Base-by-base conservation (phyloP, 2,113 vertebrate genomes). In the Halcyon senegalensis region DNA sequence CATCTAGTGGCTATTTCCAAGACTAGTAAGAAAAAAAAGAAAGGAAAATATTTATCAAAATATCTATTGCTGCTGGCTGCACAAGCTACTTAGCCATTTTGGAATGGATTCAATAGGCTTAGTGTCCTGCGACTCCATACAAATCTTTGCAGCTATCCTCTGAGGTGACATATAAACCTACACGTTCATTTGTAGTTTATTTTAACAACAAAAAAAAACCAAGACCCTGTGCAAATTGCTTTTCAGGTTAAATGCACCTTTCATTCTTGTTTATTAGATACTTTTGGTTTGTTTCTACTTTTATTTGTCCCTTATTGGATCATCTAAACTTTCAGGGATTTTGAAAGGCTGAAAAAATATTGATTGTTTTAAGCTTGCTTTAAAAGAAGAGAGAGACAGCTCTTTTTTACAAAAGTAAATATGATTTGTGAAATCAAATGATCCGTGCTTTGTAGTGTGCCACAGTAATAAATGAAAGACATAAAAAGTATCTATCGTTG, bases 1-100 rank as follows among this genome's bases (percentile, higher is more conserved):
- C 98, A 98, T 98, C 98, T 97, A 93, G 96, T 97, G 98, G 70
- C 4, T 9, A 21, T 8, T 83, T 43, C 3, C 3, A 31, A 96
- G 60, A 92, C 30, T 91, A 87, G 7, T 0, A 27, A 19, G 39
- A 18, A 28, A 51, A 44, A 60, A 69, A 56, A 16, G 63, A 46
- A 60, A 44, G 9, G 62, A 41, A n/a, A 58, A 17, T 80, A 66
- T 82, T 76, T 96, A 51, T 87, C 83, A 90, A 92, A 96, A 73
- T 87, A 87, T 62, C 83, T 89, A 37, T 95, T 92, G 86, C 96
- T 94, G 25, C 77, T 85, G 89, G 60, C 89, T 96, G 35, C 84
- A 79, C 82, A 87, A 96, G 80, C 59, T 96, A 70, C 74, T 95
- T 93, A 93, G 69, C 68, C 80, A 64, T 87, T 95, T 91, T 91